Evolutionary conservation across 2,113 vertebrate species (phyloP), one percentile per base, ranked within the genome.

Genomic region (Rattus rattus): DNA sequence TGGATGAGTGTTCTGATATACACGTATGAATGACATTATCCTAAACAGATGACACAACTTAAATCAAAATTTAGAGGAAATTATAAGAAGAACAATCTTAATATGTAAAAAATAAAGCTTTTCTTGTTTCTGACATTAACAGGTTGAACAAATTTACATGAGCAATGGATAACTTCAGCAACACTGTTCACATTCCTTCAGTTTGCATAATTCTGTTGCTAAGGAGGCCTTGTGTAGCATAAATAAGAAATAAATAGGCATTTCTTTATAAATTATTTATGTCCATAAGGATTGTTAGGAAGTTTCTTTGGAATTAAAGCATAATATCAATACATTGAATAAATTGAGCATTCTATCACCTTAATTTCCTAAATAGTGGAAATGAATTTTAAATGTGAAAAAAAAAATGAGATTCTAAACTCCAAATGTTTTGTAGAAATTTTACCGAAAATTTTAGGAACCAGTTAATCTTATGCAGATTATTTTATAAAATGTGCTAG

Each of bases 171-270:
- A 26, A 36, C 52, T 75, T 86, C 30, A 54, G 5, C 65, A 89
- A 67, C 24, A 88, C 17, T 81, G 2, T 90, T 94, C 90, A 54
- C n/a, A 88, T 70, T 80, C 56, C 73, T 88, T 85, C 65, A 89
- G 63, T 89, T 93, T 94, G 67, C 65, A 88, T 91, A 94, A 91
- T 76, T 81, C 7, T 81, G n/a, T 93, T 94, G 59, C 77, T 96
- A 91, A 92, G 1, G 43, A 93, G 76, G 63, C 92, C 33, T 24
- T 84, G 85, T 79, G 92, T 8, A 61, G 49, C 36, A 79, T 85
- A 59, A 88, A 70, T 43, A 92, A 73, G 26, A 85, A 88, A 59
- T 94, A 85, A 96, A 75, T 93, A 88, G 30, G 13, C 2, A 17
- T 93, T 47, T 86, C 13, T 88, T 91, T 92, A 84, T 90, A 63